These are phyloP conservation scores for Drosophila serrata DNA, from an alignment of 1,140 invertebrate species.

Conservation along the genomic window DNA sequence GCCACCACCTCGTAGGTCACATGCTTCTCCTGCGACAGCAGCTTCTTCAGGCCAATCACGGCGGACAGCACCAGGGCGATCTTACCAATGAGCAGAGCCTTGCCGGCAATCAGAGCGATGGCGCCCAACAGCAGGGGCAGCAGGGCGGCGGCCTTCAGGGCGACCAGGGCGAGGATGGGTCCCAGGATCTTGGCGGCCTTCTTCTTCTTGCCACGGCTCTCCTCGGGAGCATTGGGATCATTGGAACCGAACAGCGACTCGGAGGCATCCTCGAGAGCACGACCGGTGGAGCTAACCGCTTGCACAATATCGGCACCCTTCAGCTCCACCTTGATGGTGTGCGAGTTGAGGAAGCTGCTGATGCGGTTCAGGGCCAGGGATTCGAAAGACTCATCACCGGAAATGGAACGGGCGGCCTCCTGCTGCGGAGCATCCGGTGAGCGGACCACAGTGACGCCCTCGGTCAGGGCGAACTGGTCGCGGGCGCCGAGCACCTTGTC, in stretches of 20 bases:
- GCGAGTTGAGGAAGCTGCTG: slow-evolving; percentile 91
- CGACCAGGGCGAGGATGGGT: slow-evolving; percentile 90
- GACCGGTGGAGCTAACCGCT: slow-evolving; percentile 91
- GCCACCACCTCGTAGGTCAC: slow-evolving; percentile 94
- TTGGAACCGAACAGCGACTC: slow-evolving; percentile 88
- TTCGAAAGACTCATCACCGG: slow-evolving; percentile 88
- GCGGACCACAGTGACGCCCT: slow-evolving; percentile 93
- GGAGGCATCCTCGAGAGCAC: slow-evolving; percentile 90
- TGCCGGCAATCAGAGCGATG: slow-evolving; percentile 93
- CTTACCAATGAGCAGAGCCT: slow-evolving; percentile 93
- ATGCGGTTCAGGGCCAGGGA: slow-evolving; percentile 89
- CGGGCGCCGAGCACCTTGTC: slow-evolving; percentile 92
- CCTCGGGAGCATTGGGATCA: slow-evolving; percentile 86
- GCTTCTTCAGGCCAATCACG: slow-evolving; percentile 93
- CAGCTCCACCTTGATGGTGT: slow-evolving; percentile 93
- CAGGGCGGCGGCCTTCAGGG: slow-evolving; percentile 91
- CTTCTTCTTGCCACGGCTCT: slow-evolving; percentile 92
- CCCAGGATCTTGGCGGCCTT: slow-evolving; percentile 92
- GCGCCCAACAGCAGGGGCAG: slow-evolving; percentile 91
- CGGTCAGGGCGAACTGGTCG: slow-evolving; percentile 91
- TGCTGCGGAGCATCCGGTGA: slow-evolving; percentile 87
- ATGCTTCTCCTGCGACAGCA: slow-evolving; percentile 91
- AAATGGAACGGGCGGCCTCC: slow-evolving; percentile 90
- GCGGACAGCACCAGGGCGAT: slow-evolving; percentile 92
- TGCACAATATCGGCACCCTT: slow-evolving; percentile 93